A percentile compares a stretch with the other conserved stretches of the same genome.
phyloP scores from a whole-genome alignment of 30 jellyfish, hydroid and myxozoan genomes.

The Rhopilema esculentum region DNA sequence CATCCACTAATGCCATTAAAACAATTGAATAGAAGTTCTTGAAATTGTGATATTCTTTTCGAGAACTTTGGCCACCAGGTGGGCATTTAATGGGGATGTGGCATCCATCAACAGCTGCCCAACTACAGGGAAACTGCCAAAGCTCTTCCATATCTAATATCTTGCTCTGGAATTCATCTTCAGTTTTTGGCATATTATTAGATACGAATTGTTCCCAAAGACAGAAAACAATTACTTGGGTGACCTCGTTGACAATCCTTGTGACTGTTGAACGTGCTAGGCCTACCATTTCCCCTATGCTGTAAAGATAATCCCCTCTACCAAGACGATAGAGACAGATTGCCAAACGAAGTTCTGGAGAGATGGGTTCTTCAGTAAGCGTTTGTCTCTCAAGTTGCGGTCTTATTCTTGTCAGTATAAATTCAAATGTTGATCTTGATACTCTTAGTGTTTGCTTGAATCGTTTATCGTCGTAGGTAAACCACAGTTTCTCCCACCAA shows the following conservation, averaged over 20 bases:
- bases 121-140: conserved; percentile 61
- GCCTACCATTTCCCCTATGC: conserved; percentile 63
- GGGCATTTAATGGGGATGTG: conserved; percentile 65
- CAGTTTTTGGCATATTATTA: conserved; percentile 19
- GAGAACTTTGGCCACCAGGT: conserved; percentile 31
- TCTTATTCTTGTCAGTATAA: conserved; percentile 7
- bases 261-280: conserved; percentile 36
- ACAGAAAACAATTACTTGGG: neutral
- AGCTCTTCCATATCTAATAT: conserved; percentile 34
- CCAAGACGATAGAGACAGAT: conserved; percentile 14
- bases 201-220: conserved; percentile 22
- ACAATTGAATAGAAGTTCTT: conserved; percentile 67
- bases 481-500: conserved; percentile 57
- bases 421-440: conserved; percentile 16
- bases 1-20: conserved; percentile 64
- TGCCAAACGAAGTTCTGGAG: conserved; percentile 64
- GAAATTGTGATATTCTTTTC: conserved; percentile 62
- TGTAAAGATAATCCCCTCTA: conserved; percentile 56
- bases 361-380: conserved; percentile 49
- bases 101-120: conserved; percentile 62
- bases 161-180: conserved; percentile 18
- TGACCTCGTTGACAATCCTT: conserved; percentile 11
- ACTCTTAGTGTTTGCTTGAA: conserved; percentile 36
- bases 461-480: conserved; percentile 18
- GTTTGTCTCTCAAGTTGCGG: conserved; percentile 16